phyloP scores from a whole-genome alignment of 2,113 vertebrate species.

The Tyto alba region DNA sequence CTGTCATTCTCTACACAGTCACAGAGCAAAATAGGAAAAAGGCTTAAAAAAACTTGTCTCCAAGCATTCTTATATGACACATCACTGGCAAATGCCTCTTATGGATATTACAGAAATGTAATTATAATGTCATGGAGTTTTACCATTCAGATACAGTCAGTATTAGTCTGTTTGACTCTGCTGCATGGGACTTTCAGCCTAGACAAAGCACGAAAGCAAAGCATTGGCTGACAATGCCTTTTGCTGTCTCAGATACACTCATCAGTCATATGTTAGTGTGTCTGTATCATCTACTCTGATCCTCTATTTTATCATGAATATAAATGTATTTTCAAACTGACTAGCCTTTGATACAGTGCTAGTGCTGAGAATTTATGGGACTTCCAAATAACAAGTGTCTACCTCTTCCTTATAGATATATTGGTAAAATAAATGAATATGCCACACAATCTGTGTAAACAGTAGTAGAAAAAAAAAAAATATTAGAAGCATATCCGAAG shows the following conservation, averaged over 20 bases:
- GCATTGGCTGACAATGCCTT: not conserved
- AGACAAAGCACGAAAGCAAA: conserved; percentile 50
- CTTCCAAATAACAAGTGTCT: not conserved
- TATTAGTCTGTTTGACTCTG: not conserved
- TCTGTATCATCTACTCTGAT: not conserved
- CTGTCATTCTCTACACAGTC: not conserved
- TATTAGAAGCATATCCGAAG: not conserved
- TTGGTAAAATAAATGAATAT: not conserved
- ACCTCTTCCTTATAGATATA: not conserved
- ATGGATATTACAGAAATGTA: conserved; percentile 32
- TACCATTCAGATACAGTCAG: conserved; percentile 34
- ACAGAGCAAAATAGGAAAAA: conserved; percentile 6
- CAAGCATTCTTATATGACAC: not conserved
- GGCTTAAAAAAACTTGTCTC: not conserved
- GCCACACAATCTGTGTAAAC: not conserved
- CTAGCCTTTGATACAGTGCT: not conserved
- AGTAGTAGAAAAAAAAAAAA: not conserved
- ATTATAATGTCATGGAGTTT: conserved; percentile 24
- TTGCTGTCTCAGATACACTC: conserved; percentile 33
- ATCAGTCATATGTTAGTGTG: not conserved
- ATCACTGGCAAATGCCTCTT: not conserved
- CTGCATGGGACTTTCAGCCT: conserved; percentile 14
- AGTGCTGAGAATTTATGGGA: not conserved
- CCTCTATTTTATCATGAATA: conserved; percentile 7
- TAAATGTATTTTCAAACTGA: conserved; percentile 11